Base-by-base conservation (phyloP, 2,888 invertebrate species). In the Heliconius ethilla region DNA sequence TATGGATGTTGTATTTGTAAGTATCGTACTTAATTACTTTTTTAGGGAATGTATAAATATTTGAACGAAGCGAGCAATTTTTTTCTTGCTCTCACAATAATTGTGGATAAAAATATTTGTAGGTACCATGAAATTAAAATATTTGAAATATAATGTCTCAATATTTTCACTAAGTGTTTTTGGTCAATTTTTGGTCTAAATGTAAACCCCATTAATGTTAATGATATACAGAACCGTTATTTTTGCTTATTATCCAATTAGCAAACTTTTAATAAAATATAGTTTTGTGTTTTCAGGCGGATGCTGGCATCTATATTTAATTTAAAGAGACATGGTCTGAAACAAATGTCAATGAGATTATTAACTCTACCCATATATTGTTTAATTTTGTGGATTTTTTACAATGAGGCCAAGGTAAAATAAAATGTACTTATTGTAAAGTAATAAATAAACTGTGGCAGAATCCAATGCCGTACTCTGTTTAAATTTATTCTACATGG, bases 331-430 rank as follows among this genome's bases (percentile, higher is more conserved):
- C 95, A 96, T 75, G 98, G 98, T 25, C 87, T 98, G 77, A 96
- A 96, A 81, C 97, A 97, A 80, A 95, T 98, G 82, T 96, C 96
- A 81, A 95, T 98, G 84, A 95, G 98, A 67, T 88, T 98, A 15
- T 94, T 98, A 75, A 90, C 97, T 9, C 88, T 98, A 70, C 98
- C 98, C 0, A 89, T 97, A 37, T 96, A 97, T 84, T 97, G 97
- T 91, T 95, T 96, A 70, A 94, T 98, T 70, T 87, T 98, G 70
- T 97, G 97, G 96, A 86, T 96, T 25, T 98, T 98, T 88, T 98
- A 98, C 86, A 95, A 95, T 75, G 96, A 96, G 83, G 95, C 96
- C 82, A 94, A 95, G 93, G 95, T 96, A 89, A 81, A 18, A 37
- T 63, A 37, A 9, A 25, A 45, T 37, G n/a, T n/a, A n/a, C n/a